Evolutionary conservation across 2,888 invertebrate genomes (phyloP).

Genomic region (Ptilodon capucinus): DNA sequence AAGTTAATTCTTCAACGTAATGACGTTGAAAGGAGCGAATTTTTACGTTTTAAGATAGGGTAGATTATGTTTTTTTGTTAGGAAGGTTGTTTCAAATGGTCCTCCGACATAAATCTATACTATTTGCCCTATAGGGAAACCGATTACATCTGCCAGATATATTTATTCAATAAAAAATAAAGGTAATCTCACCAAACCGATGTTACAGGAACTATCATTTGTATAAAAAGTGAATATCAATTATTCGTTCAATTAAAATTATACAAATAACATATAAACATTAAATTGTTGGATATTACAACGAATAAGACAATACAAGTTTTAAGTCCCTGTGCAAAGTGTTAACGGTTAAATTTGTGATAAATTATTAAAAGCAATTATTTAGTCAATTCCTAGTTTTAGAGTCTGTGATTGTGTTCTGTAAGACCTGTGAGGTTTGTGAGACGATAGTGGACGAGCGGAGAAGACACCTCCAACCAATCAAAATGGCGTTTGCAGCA

Average conservation of each 20-base stretch:
- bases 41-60: too few species aligned
- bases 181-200: too few species aligned
- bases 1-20: too few species aligned
- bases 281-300: conserved; percentile 25
- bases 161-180: too few species aligned
- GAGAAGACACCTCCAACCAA: conserved; percentile 26
- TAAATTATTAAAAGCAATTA: conserved; percentile 44
- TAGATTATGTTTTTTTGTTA: too few species aligned
- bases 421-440: conserved; percentile 11
- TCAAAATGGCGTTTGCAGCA: conserved; percentile 91
- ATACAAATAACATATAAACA: conserved; percentile 29
- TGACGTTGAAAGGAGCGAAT: too few species aligned
- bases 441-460: conserved; percentile 37
- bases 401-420: conserved; percentile 55
- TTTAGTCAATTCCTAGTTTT: conserved; percentile 54
- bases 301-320: conserved; percentile 56
- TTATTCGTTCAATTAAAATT: conserved; percentile 38
- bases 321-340: conserved; percentile 48
- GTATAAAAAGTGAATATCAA: conserved; percentile 24
- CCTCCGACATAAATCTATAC: too few species aligned
- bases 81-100: not conserved
- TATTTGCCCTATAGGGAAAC: too few species aligned
- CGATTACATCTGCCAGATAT: too few species aligned
- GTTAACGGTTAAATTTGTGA: conserved; percentile 24
- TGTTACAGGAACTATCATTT: conserved; percentile 13